Conservation (phyloP, 30 jellyfish, hydroid and myxozoan species). For the Hydractinia echinata region DNA sequence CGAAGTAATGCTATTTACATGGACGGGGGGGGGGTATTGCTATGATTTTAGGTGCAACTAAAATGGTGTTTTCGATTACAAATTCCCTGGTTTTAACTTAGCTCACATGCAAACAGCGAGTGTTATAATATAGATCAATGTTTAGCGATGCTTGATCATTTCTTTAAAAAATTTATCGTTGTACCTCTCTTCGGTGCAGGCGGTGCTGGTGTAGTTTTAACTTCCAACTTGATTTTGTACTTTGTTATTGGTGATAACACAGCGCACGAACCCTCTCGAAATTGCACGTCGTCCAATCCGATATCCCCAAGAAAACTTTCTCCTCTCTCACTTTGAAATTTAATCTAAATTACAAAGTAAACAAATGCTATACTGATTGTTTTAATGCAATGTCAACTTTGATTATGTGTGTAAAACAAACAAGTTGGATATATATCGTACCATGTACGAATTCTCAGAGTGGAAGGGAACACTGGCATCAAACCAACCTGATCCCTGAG, state of each 20-base stretch:
- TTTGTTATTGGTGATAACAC: not conserved
- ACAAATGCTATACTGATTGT: not conserved
- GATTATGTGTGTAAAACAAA: too few relatives aligned
- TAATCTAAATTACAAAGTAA: conserved; percentile 30
- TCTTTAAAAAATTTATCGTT: not conserved
- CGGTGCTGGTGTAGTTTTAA: conserved; percentile 1
- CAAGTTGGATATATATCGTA: too few relatives aligned
- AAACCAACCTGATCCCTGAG: conserved; percentile 68
- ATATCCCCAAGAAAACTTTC: conserved; percentile 55
- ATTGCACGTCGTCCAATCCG: conserved; percentile 58
- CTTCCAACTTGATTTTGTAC: too few relatives aligned
- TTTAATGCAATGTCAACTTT: too few relatives aligned
- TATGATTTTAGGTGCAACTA: too few relatives aligned
- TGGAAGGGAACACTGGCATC: conserved; percentile 36
- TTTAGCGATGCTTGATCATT: not conserved
- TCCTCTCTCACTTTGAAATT: conserved; percentile 64
- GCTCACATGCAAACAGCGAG: too few relatives aligned
- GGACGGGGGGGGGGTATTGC: too few relatives aligned
- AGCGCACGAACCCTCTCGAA: conserved; percentile 47
- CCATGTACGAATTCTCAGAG: conserved; percentile 21
- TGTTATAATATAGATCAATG: too few relatives aligned
- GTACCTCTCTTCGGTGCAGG: not conserved
- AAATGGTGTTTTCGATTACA: too few relatives aligned
- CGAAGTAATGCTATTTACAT: too few relatives aligned
- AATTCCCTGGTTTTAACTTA: too few relatives aligned